A percentile compares a stretch with the other conserved stretches of the same genome.
These are phyloP conservation scores for Choristoneura fumiferana DNA, from an alignment of 1,140 invertebrate genomes.

Conservation along the genomic window DNA sequence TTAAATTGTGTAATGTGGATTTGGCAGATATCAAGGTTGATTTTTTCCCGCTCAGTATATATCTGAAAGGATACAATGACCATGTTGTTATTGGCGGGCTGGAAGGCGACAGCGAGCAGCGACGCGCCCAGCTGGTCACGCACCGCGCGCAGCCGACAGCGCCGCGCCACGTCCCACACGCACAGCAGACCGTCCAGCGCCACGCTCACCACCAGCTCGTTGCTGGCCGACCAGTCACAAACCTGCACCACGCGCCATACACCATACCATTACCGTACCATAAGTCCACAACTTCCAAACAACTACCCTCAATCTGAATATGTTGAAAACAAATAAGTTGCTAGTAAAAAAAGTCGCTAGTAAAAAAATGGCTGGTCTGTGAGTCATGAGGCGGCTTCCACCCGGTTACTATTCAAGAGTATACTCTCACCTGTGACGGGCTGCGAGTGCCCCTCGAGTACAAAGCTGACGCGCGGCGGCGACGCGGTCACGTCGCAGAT, in stretches of 20 bases:
- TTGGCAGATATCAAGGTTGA: too few relatives aligned
- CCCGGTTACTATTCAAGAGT: background rate
- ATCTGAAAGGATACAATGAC: slow-evolving; percentile 85
- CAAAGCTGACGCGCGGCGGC: slow-evolving; percentile 84
- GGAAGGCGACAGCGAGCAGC: slow-evolving; percentile 88
- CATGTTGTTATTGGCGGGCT: slow-evolving; percentile 93
- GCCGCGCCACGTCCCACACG: slow-evolving; percentile 83
- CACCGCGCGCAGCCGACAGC: slow-evolving; percentile 83
- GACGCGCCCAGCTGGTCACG: slow-evolving; percentile 82
- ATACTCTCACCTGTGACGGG: slow-evolving; percentile 84
- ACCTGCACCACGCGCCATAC: slow-evolving; percentile 54
- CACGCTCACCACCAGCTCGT: slow-evolving; percentile 90
- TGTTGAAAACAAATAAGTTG: too few relatives aligned
- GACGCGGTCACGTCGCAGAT: slow-evolving; percentile 88
- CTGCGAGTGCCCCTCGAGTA: slow-evolving; percentile 87
- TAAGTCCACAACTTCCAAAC: too few relatives aligned
- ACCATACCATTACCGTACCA: too few relatives aligned
- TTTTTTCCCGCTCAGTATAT: too few relatives aligned
- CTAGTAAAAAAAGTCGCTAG: too few relatives aligned
- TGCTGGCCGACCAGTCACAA: slow-evolving; percentile 92
- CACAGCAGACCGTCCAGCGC: slow-evolving; percentile 87
- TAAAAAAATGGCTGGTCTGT: too few relatives aligned
- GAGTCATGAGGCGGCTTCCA: too few relatives aligned
- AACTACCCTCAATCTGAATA: too few relatives aligned
- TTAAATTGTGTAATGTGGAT: too few relatives aligned